Base-by-base conservation (phyloP, 2,888 invertebrate species). In the Eupithecia inturbata region DNA sequence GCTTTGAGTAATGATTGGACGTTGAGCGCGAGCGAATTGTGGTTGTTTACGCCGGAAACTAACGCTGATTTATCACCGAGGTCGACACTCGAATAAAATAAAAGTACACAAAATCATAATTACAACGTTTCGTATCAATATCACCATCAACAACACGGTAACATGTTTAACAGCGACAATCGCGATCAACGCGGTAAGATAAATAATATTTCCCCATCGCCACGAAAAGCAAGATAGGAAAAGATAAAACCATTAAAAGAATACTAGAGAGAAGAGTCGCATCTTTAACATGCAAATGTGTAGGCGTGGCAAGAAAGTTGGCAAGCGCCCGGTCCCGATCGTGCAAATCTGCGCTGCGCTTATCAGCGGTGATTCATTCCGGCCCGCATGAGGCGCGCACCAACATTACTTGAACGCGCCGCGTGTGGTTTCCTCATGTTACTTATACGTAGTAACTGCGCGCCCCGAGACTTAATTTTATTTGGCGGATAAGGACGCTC, bases 321-420 rank as follows among this genome's bases (percentile, higher is more conserved):
- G 76, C 76, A 76, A 76, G 82, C 82, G 85, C 86, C 87, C 87
- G 85, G 83, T 84, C 82, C 81, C 87, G 88, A 90, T 91, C 88
- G 91, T 86, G 90, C 89, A 91, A 92, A 93, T 94, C 92, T 92
- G 90, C 82, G 87, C 86, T 85, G 87, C 83, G 90, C 93, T 93
- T 94, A 93, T 94, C 92, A 92, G 90, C 84, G 83, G 88, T 92
- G 91, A 93, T 92, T 93, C 92, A 93, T 92, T 89, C 87, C 83
- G 82, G 86, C 78, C 83, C 81, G 86, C 82, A 86, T 84, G 82
- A 83, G 83, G 82, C 76, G 77, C 80, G 76, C 81, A 82, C 81
- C 82, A 83, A 84, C 83, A 83, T 80, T 82, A 82, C 81, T 78
- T 78, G 81, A 82, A 78, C 82, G 81, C 83, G 73, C 72, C 84